Evolutionary conservation across 2,888 invertebrate species (phyloP), one percentile per base, ranked within the genome.

Genomic region (Myopa tessellatipennis): DNA sequence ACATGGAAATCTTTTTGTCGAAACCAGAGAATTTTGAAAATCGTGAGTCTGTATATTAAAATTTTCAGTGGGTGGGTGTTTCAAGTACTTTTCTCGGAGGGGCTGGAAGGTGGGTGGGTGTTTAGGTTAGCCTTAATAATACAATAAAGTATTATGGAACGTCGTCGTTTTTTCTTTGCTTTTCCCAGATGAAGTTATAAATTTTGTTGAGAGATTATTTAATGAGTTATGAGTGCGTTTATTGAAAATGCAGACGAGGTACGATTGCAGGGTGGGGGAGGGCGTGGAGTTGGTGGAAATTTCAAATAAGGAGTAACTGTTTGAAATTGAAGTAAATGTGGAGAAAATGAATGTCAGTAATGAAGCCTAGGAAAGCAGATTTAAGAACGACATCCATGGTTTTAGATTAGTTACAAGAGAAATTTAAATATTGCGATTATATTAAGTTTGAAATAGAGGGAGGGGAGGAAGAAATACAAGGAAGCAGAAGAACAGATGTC

Each of bases 141-240:
- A 4, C 45, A 8, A 10, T 45, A 45, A 45, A 45, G 45, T 45
- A 45, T 45, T 45, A 8, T 55, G 55, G 16, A n/a, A 55, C 5
- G 1, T 16, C 14, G 55, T 1, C 18, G 12, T 18, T 61, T 60
- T 14, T 38, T 73, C 12, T 58, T 61, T 45, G 40, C 14, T 45
- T 3, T 36, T 55, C 58, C 34, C 34, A 40, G 4, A 38, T 45
- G 26, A n/a, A 52, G 74, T 63, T 74, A 74, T 77, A 79, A 78
- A 80, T 80, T 67, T 78, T 76, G 61, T 73, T 40, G 74, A 78
- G 77, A 78, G 80, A 80, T 80, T 80, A 79, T 79, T 74, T 77
- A 77, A 77, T 80, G 77, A 80, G 70, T 80, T 79, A 80, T 78
- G 80, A 76, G 78, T 63, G 40, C 67, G 73, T 75, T 77, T 78